Base-by-base conservation (phyloP, 2,797 vertebrate genomes). In the Myotis pilosus region DNA sequence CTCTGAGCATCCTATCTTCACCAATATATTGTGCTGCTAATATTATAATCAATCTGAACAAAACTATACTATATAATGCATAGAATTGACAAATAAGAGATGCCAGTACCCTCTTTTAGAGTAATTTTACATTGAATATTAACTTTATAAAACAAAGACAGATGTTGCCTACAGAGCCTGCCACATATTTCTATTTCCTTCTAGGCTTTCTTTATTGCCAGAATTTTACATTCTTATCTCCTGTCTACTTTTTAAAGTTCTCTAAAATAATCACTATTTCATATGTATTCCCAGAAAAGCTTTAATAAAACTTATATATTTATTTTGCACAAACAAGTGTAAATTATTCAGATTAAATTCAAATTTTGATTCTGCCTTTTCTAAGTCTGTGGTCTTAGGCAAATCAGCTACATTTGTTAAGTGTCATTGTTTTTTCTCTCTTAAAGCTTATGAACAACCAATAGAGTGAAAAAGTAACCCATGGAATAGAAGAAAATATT, bases 121-220 rank as follows among this genome's bases (percentile, higher is more conserved):
- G 66, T 89, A 82, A 87, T 92, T 95, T 94, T 33, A 93, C 55
- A 75, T 91, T 81, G 79, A 83, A 94, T 87, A 88, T 87, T 36
- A 76, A 47, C 30, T 93, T 91, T 89, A 55, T 92, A 88, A 96
- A 95, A 95, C 49, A 96, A 94, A 96, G 93, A 30, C 79, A 93
- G 79, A 80, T 87, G 66, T 80, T 96, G 49, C 82, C 78, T 13
- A 5, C 9, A 66, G 36, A 83, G 28, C 25, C 23, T 93, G 28
- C 86, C 71, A 90, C 41, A 23, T 47, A 91, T 25, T 95, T 19
- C 15, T 87, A 10, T 91, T 89, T 87, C 25, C 36, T 95, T 95
- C 49, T 86, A 91, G 64, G 55, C 79, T 93, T 93, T 55, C 79
- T 93, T 93, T 55, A 72, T 93, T 89, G 51, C 2, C 33, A 80